Percentiles rank a stretch among this genome's conserved stretches.
These are phyloP conservation scores for Poeciliopsis gracilis DNA, from an alignment of 2,797 vertebrate genomes.

Conservation along the genomic window DNA sequence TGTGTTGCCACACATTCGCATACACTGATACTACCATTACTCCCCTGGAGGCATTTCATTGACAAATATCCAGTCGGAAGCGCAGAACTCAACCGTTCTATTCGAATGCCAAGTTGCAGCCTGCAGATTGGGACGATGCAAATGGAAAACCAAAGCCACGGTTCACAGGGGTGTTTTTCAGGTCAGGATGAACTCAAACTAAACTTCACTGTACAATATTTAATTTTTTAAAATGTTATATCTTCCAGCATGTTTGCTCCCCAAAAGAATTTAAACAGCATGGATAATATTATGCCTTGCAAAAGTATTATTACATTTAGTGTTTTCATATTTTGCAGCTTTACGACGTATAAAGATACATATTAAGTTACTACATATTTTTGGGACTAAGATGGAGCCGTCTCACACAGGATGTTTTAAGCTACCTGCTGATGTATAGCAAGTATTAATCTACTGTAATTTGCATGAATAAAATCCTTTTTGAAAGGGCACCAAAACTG, in stretches of 20 bases:
- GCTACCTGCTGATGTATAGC: too few relatives aligned
- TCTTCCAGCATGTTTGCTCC: not conserved
- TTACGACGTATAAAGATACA: not conserved
- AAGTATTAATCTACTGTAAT: too few relatives aligned
- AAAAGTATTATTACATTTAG: not conserved
- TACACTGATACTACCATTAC: conserved; percentile 32
- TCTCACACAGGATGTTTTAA: too few relatives aligned
- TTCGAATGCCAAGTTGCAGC: not conserved
- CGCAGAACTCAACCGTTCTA: not conserved
- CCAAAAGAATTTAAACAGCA: not conserved
- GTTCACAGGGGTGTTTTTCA: not conserved
- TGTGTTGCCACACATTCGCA: conserved; percentile 37
- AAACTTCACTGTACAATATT: not conserved
- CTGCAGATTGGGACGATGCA: not conserved
- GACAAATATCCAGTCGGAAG: conserved; percentile 30
- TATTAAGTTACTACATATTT: too few relatives aligned
- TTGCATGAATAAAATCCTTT: too few relatives aligned
- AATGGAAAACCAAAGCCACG: not conserved
- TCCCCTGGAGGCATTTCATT: conserved; percentile 30
- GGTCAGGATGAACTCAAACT: not conserved
- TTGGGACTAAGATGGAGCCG: too few relatives aligned
- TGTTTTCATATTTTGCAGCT: not conserved
- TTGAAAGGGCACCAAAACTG: too few relatives aligned
- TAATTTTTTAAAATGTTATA: not conserved
- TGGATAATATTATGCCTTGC: not conserved